These are phyloP conservation scores for Gymnoscopelus braueri DNA, from an alignment of 2,797 vertebrate genomes.

Conservation along the genomic window DNA sequence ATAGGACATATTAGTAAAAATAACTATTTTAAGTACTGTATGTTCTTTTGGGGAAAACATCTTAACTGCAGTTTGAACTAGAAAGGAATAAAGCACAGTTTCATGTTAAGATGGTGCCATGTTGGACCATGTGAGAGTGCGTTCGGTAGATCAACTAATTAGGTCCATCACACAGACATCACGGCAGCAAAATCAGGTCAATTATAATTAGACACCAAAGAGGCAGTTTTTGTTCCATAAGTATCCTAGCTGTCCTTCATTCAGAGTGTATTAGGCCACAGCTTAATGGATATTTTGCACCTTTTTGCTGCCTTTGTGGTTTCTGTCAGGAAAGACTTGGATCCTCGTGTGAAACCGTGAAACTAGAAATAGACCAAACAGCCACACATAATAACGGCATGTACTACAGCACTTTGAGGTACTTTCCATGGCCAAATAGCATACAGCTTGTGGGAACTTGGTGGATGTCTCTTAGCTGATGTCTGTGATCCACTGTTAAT, in stretches of 20 bases:
- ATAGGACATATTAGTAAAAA: not conserved
- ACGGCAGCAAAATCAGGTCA: conserved; percentile 37
- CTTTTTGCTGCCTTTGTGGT: conserved; percentile 2
- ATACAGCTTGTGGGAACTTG: not conserved
- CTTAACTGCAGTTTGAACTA: not conserved
- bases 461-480: conserved; percentile 6
- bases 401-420: conserved; percentile 15
- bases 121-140: conserved; percentile 1
- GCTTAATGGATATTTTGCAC: conserved; percentile 9
- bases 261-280: conserved; percentile 14
- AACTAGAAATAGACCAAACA: conserved; percentile 16
- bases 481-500: not conserved
- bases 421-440: not conserved
- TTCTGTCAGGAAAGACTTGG: conserved; percentile 1
- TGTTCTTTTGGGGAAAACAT: too few species aligned
- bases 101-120: not conserved
- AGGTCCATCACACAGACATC: conserved; percentile 15
- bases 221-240: conserved; percentile 22
- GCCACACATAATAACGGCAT: conserved; percentile 14
- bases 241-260: conserved; percentile 13
- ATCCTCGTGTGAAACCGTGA: conserved; percentile 23
- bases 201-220: conserved; percentile 31
- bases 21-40: not conserved
- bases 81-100: conserved; percentile 2
- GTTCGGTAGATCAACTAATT: conserved; percentile 36